Percentiles rank a stretch among this genome's conserved stretches.
Evolutionary conservation across 1,140 invertebrate species (phyloP).

Genomic region (Dreissena rostriformis): DNA sequence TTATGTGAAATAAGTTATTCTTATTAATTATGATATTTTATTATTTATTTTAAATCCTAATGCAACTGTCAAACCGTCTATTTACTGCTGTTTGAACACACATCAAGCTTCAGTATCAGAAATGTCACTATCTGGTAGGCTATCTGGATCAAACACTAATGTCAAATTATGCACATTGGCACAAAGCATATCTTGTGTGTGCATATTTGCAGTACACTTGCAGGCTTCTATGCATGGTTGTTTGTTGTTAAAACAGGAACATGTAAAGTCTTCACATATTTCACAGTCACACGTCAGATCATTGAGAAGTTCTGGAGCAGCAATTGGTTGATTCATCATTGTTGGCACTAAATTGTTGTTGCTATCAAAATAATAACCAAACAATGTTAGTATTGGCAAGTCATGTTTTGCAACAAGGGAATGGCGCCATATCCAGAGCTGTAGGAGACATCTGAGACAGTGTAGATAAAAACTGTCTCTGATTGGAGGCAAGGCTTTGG

Average conservation of each 20-base stretch:
- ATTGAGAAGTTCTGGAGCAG: slow-evolving; percentile 14
- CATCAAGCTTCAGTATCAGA: slow-evolving; percentile 3
- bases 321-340: slow-evolving; percentile 17
- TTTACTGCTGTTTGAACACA: no score
- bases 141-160: background rate
- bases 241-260: slow-evolving; percentile 28
- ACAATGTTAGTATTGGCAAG: background rate
- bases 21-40: no score
- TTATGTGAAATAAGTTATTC: no score
- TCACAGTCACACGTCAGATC: slow-evolving; percentile 18
- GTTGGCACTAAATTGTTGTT: background rate
- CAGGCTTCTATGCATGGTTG: slow-evolving; percentile 31
- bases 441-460: slow-evolving; percentile 15
- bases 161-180: slow-evolving; percentile 13
- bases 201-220: background rate
- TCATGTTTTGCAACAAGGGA: background rate
- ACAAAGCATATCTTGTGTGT: background rate
- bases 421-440: slow-evolving; percentile 24
- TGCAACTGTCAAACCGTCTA: no score
- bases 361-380: slow-evolving; percentile 12
- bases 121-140: background rate
- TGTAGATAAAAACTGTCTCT: slow-evolving; percentile 12
- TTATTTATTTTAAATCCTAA: no score
- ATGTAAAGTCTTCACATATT: slow-evolving; percentile 15
- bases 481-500: slow-evolving; percentile 1